phyloP scores from a whole-genome alignment of 2,113 vertebrate species.

The Sphaerodactylus townsendi region DNA sequence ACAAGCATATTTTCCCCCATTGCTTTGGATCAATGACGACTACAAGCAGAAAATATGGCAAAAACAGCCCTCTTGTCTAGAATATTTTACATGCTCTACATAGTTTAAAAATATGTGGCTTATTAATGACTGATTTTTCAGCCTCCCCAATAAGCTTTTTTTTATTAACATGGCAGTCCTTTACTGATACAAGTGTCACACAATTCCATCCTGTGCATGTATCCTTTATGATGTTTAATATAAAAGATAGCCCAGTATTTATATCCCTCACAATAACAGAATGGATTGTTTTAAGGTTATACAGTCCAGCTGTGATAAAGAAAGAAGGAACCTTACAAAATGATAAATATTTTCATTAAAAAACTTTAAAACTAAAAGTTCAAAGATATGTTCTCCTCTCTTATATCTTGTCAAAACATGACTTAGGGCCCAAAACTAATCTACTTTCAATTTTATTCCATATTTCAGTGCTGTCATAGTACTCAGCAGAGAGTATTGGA shows the following conservation, averaged over 20 bases:
- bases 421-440: constrained; percentile 97
- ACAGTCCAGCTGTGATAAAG: constrained; percentile 73
- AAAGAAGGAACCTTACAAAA: constrained; percentile 79
- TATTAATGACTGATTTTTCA: constrained; percentile 74
- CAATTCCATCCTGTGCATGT: constrained; percentile 17
- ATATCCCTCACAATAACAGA: constrained; percentile 74
- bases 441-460: constrained; percentile 96
- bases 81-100: constrained; percentile 73
- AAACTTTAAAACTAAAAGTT: constrained; percentile 87
- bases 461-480: constrained; percentile 95
- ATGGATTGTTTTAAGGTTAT: constrained; percentile 80
- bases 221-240: constrained; percentile 74
- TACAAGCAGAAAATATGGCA: constrained; percentile 62
- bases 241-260: constrained; percentile 77
- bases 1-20: constrained; percentile 35
- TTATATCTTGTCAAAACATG: constrained; percentile 92
- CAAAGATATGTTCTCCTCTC: constrained; percentile 77
- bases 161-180: constrained; percentile 72
- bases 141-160: constrained; percentile 67
- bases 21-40: constrained; percentile 48
- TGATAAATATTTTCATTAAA: constrained; percentile 88
- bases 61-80: constrained; percentile 58
- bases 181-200: constrained; percentile 63
- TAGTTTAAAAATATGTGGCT: constrained; percentile 76
- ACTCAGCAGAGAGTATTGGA: constrained; percentile 84